phyloP scores from a whole-genome alignment of 2,113 vertebrate species.

The Odontophorus gujanensis region DNA sequence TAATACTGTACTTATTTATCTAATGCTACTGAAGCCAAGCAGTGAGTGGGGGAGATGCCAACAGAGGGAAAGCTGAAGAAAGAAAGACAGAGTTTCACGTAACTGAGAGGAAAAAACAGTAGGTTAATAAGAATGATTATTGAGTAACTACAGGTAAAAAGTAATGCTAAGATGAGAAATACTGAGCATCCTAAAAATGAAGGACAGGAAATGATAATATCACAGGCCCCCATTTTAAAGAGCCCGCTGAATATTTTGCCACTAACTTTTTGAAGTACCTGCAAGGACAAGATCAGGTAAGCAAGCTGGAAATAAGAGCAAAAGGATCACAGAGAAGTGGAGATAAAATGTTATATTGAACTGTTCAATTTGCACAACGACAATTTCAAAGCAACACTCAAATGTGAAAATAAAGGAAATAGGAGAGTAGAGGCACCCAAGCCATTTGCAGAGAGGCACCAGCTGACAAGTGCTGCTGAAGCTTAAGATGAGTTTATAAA shows the following conservation, averaged over 20 bases:
- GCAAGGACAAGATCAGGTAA: neutral
- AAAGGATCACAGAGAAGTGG: neutral
- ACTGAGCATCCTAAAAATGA: neutral
- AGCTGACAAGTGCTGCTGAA: neutral
- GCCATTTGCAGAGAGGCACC: neutral
- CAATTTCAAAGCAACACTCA: neutral
- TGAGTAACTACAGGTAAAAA: neutral
- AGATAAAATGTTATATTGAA: neutral
- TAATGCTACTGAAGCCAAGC: neutral
- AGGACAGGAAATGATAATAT: neutral
- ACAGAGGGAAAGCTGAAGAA: neutral
- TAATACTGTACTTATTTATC: neutral
- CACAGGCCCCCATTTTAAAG: neutral
- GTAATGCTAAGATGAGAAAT: neutral
- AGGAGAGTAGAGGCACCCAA: neutral
- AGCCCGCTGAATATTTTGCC: neutral
- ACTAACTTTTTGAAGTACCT: neutral
- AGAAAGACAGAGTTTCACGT: neutral
- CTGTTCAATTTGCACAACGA: neutral
- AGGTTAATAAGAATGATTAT: neutral
- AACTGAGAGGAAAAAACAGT: neutral
- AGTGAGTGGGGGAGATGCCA: neutral
- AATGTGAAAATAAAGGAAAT: neutral
- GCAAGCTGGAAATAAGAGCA: neutral
- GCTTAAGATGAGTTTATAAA: neutral